Conservation (phyloP, 2,113 vertebrate genomes). For the Aptenodytes forsteri region DNA sequence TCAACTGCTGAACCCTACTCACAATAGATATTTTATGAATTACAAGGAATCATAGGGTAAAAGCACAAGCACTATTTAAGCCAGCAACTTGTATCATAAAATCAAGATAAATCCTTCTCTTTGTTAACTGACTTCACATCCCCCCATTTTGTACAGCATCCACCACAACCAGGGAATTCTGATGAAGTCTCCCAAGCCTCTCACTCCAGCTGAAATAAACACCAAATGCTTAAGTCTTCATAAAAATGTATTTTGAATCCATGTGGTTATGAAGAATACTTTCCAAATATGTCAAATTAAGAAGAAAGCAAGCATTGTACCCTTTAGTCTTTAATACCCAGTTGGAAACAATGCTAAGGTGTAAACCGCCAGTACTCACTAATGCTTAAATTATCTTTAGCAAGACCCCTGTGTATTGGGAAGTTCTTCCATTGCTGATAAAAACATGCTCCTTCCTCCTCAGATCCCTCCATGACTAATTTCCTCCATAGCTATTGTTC, state of each 20-base stretch:
- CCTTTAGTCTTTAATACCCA: background rate
- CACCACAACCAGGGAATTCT: background rate
- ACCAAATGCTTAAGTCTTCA: background rate
- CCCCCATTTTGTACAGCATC: background rate
- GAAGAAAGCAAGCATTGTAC: background rate
- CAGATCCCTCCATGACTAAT: slow-evolving; percentile 49
- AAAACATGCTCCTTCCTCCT: slow-evolving; percentile 50
- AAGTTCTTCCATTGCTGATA: slow-evolving; percentile 30
- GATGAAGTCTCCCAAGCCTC: background rate
- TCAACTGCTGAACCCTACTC: background rate
- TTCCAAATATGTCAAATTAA: background rate
- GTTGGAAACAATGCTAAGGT: background rate
- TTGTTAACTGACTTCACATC: background rate
- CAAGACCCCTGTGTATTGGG: background rate
- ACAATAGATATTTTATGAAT: background rate
- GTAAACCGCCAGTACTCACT: background rate
- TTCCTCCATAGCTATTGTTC: slow-evolving; percentile 60
- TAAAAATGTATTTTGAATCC: background rate
- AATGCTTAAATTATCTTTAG: background rate
- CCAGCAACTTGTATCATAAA: slow-evolving; percentile 35
- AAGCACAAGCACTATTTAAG: slow-evolving; percentile 40
- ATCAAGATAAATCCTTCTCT: background rate
- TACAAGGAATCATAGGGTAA: background rate
- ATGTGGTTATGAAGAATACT: background rate
- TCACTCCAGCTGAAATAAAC: background rate